Conservation (phyloP, 1,140 invertebrate species). For the Drosophila baimaii region DNA sequence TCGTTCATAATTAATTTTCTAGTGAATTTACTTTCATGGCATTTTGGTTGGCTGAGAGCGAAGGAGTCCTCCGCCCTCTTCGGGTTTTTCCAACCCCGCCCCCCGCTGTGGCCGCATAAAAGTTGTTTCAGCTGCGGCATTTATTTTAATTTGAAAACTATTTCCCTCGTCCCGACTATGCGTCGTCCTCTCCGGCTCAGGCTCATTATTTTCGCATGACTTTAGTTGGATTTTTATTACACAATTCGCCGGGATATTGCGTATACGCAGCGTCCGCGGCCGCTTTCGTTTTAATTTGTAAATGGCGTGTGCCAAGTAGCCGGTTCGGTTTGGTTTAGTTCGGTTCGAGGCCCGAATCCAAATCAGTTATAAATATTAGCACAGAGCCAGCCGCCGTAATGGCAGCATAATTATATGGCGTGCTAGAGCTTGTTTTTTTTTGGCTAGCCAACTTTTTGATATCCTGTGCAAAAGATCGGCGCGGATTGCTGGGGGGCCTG, state of each 20-base stretch:
- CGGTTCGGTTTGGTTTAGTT: neutral
- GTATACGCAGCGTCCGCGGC: slow-evolving; percentile 68
- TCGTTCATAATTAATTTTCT: slow-evolving; percentile 82
- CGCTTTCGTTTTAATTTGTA: slow-evolving; percentile 75
- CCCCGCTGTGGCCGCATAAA: slow-evolving; percentile 67
- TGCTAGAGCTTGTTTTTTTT: slow-evolving; percentile 5
- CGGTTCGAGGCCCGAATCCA: slow-evolving; percentile 14
- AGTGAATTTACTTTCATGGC: slow-evolving; percentile 82
- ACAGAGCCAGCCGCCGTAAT: slow-evolving; percentile 51
- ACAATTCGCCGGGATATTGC: slow-evolving; percentile 63
- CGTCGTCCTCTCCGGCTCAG: slow-evolving; percentile 46
- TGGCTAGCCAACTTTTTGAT: slow-evolving; percentile 39
- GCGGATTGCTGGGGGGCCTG: no score
- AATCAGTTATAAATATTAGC: slow-evolving; percentile 74
- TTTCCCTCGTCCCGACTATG: slow-evolving; percentile 45
- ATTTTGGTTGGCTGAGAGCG: slow-evolving; percentile 70
- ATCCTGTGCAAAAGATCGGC: slow-evolving; percentile 44
- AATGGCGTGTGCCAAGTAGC: slow-evolving; percentile 60
- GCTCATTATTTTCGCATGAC: slow-evolving; percentile 78
- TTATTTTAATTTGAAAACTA: slow-evolving; percentile 84
- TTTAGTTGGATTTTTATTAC: slow-evolving; percentile 79
- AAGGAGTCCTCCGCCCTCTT: slow-evolving; percentile 4
- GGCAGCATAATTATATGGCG: slow-evolving; percentile 73
- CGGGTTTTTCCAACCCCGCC: neutral
- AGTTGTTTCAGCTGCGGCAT: slow-evolving; percentile 78